These are phyloP conservation scores for Cercocebus atys DNA, from an alignment of 2,113 vertebrate species.

Conservation along the genomic window DNA sequence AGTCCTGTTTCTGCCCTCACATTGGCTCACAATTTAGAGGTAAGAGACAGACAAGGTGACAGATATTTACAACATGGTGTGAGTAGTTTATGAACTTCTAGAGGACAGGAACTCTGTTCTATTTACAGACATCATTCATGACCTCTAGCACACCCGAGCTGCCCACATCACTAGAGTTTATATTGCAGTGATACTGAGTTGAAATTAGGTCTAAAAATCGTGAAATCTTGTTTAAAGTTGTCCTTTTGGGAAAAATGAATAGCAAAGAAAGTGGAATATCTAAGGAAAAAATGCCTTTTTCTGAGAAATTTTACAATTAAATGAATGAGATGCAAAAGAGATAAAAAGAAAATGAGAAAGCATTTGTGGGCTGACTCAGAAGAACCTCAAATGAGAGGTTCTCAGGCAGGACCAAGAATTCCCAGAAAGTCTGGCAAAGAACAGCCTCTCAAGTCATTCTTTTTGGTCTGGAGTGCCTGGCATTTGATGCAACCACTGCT, in stretches of 20 bases:
- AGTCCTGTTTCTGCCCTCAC: neutral
- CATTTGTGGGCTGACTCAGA: slow-evolving; percentile 44
- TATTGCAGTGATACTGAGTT: neutral
- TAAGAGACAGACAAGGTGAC: neutral
- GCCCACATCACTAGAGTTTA: neutral
- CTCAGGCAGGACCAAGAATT: slow-evolving; percentile 1
- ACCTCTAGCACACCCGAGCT: neutral
- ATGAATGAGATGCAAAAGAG: neutral
- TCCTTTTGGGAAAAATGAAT: neutral
- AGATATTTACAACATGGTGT: neutral
- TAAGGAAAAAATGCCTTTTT: neutral
- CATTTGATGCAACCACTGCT: neutral
- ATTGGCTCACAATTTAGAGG: neutral
- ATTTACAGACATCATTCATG: neutral
- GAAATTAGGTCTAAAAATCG: neutral
- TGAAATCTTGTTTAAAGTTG: neutral
- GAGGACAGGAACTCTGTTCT: neutral
- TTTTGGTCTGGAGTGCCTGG: slow-evolving; percentile 20
- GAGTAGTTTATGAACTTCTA: neutral
- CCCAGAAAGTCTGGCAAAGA: slow-evolving; percentile 27
- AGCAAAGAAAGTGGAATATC: neutral
- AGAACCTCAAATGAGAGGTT: slow-evolving; percentile 66
- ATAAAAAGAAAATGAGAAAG: slow-evolving; percentile 19
- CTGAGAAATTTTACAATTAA: neutral
- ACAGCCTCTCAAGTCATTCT: neutral